Conservation (phyloP, 2,888 invertebrate species). For the Copidosoma aretas region DNA sequence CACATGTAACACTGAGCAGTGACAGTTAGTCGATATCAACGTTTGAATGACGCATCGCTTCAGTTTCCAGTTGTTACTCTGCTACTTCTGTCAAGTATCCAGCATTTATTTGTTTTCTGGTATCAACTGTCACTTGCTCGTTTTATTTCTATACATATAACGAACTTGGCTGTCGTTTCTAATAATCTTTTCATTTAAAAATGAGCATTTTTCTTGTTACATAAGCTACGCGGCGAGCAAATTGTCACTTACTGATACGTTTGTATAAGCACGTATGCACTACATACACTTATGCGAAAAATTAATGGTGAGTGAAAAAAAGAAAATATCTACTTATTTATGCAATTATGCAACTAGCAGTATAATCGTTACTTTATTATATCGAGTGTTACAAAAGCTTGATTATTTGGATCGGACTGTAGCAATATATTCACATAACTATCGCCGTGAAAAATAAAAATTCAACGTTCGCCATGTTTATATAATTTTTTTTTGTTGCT, state of each 20-base stretch:
- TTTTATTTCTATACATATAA: too few species aligned
- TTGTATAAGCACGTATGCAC: too few species aligned
- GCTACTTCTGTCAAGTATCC: not conserved
- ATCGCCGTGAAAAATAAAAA: slow-evolving; percentile 60
- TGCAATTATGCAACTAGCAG: slow-evolving; percentile 51
- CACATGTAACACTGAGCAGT: slow-evolving; percentile 17
- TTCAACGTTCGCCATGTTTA: slow-evolving; percentile 55
- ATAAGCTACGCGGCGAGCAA: too few species aligned
- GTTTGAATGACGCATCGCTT: too few species aligned
- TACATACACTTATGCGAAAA: not conserved
- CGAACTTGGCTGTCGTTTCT: too few species aligned
- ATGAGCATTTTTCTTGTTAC: too few species aligned
- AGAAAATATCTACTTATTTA: slow-evolving; percentile 25
- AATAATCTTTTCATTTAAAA: too few species aligned
- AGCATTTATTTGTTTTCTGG: not conserved
- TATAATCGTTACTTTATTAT: slow-evolving; percentile 58
- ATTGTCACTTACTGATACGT: too few species aligned
- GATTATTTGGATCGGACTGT: slow-evolving; percentile 63
- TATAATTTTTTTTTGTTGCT: slow-evolving; percentile 26
- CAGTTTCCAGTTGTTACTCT: not conserved
- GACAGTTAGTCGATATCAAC: slow-evolving; percentile 22
- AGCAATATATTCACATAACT: slow-evolving; percentile 61
- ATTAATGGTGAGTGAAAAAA: slow-evolving; percentile 23
- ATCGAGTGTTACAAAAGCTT: slow-evolving; percentile 62
- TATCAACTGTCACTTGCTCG: too few species aligned